Conservation (phyloP, 2,888 invertebrate genomes). For the Eristalis pertinax region DNA sequence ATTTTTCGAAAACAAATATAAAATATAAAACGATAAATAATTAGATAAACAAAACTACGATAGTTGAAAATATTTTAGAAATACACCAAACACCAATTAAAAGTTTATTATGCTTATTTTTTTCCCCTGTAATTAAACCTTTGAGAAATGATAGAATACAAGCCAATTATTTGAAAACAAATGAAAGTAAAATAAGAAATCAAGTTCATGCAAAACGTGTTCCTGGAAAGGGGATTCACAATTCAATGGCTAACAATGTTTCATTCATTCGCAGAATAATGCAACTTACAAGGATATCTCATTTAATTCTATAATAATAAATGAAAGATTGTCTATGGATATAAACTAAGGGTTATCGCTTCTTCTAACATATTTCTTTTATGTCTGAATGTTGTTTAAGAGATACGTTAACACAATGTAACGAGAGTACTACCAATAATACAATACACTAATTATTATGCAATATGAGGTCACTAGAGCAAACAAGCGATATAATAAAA, state of each 20-base stretch:
- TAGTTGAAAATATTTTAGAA: constrained; percentile 48
- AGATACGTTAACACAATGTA: too few species aligned
- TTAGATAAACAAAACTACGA: constrained; percentile 34
- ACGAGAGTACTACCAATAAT: too few species aligned
- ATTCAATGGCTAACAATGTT: constrained; percentile 2
- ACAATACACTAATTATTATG: too few species aligned
- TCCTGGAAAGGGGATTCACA: constrained; percentile 38
- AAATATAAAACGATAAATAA: constrained; percentile 33
- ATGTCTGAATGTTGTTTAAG: too few species aligned
- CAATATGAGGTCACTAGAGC: too few species aligned
- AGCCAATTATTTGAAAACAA: constrained; percentile 30
- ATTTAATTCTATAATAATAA: too few species aligned
- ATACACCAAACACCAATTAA: constrained; percentile 68
- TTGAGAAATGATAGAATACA: background rate
- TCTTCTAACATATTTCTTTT: too few species aligned
- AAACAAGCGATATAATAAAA: too few species aligned
- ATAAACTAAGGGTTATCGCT: too few species aligned
- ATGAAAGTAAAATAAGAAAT: background rate
- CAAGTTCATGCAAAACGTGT: constrained; percentile 30
- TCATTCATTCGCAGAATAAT: constrained; percentile 31
- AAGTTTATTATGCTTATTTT: constrained; percentile 31
- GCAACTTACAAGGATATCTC: background rate
- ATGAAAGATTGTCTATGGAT: too few species aligned
- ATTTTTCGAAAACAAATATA: constrained; percentile 16
- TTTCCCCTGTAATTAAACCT: constrained; percentile 21